phyloP scores from a whole-genome alignment of 2,797 vertebrate genomes.

The Rhodeus uyekii region DNA sequence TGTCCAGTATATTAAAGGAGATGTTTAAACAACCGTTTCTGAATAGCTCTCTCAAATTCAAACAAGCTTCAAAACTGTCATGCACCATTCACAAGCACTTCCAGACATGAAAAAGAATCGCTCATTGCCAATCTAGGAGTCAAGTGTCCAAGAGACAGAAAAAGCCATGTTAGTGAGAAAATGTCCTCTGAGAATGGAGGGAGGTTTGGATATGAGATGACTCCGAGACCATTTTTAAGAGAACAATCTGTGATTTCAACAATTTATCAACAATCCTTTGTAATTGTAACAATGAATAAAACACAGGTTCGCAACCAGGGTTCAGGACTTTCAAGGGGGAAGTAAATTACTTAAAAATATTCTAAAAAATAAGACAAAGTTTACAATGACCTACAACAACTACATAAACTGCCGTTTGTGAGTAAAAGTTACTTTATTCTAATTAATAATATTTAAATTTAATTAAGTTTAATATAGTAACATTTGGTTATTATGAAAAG shows the following conservation, averaged over 20 bases:
- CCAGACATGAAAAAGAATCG: background rate
- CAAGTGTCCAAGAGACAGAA: background rate
- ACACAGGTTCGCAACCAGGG: background rate
- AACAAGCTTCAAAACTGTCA: slow-evolving; percentile 14
- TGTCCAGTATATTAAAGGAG: background rate
- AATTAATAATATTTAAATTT: too few relatives aligned
- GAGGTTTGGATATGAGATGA: slow-evolving; percentile 31
- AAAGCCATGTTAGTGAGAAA: slow-evolving; percentile 21
- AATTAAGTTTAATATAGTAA: too few relatives aligned
- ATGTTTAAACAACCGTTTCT: background rate
- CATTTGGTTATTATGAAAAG: too few relatives aligned
- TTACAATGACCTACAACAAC: too few relatives aligned
- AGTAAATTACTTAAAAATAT: background rate
- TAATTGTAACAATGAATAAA: background rate
- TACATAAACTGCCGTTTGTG: too few relatives aligned
- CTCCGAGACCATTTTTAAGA: background rate
- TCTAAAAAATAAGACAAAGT: background rate
- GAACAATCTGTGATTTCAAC: background rate
- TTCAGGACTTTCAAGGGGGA: background rate
- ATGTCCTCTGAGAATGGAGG: background rate
- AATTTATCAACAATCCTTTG: background rate
- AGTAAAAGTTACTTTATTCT: too few relatives aligned
- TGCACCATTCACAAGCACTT: slow-evolving; percentile 25
- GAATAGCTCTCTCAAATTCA: background rate
- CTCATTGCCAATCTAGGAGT: background rate